Percentiles rank a stretch among this genome's conserved stretches.
These are phyloP conservation scores for Falco novaeseelandiae DNA, from an alignment of 2,797 vertebrate species.

Conservation along the genomic window DNA sequence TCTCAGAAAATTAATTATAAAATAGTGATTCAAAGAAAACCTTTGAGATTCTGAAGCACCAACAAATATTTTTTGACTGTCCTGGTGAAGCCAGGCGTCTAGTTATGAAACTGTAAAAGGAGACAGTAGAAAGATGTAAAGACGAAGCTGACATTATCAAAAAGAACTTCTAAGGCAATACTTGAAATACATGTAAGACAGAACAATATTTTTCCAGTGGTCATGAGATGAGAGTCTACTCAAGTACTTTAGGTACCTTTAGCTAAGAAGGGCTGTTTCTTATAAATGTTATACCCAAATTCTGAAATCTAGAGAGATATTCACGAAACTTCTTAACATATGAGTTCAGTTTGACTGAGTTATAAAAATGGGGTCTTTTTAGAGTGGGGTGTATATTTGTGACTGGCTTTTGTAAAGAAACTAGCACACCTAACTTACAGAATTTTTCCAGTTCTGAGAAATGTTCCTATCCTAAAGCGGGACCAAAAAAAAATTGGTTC, in stretches of 20 bases:
- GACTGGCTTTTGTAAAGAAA: background rate
- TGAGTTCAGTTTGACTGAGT: background rate
- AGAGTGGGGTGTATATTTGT: background rate
- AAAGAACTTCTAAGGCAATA: background rate
- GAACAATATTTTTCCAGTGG: background rate
- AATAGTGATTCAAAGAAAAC: background rate
- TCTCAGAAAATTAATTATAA: background rate
- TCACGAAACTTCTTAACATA: background rate
- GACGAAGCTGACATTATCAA: background rate
- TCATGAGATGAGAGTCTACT: background rate
- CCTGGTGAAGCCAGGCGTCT: background rate
- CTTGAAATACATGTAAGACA: background rate
- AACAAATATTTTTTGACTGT: background rate
- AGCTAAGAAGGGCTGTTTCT: background rate
- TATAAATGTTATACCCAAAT: background rate
- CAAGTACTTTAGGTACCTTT: background rate
- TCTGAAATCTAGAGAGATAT: background rate
- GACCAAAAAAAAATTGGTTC: background rate
- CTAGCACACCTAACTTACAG: background rate
- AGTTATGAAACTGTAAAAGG: background rate
- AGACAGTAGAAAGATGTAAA: background rate
- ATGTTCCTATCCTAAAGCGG: background rate
- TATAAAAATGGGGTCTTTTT: background rate
- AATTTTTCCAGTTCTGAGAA: background rate
- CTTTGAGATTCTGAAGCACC: background rate